phyloP scores from a whole-genome alignment of 2,888 invertebrate species.

The Xestia sexstrigata region DNA sequence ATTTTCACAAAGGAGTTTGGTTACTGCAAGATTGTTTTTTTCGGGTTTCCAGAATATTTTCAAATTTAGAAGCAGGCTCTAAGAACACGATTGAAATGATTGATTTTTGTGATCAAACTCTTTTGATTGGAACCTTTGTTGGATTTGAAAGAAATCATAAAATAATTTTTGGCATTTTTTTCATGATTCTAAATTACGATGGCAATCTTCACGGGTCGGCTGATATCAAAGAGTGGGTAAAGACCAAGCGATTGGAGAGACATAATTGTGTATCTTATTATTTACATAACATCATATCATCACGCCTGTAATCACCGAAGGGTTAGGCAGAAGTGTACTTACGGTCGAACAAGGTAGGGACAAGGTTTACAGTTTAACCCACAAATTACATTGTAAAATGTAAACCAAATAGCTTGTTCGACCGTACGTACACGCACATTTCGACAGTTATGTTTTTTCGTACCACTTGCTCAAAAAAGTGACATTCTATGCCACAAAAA shows the following conservation, averaged over 20 bases:
- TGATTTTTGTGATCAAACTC: constrained; percentile 12
- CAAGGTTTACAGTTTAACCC: too few relatives aligned
- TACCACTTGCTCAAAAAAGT: too few relatives aligned
- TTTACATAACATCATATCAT: too few relatives aligned
- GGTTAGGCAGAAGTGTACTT: too few relatives aligned
- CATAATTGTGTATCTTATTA: too few relatives aligned
- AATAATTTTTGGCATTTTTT: background rate
- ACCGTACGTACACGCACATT: too few relatives aligned
- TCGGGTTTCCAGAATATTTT: constrained; percentile 14
- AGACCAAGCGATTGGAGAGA: background rate
- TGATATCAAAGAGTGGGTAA: background rate
- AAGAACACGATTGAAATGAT: constrained; percentile 16
- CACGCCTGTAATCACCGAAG: too few relatives aligned
- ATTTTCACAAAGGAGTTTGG: constrained; percentile 37
- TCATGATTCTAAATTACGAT: background rate
- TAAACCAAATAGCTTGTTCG: too few relatives aligned
- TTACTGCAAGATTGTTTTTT: constrained; percentile 32
- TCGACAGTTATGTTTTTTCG: too few relatives aligned
- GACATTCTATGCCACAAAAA: too few relatives aligned
- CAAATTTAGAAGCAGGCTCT: background rate
- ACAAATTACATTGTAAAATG: too few relatives aligned
- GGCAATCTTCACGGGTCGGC: background rate
- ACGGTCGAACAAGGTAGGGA: too few relatives aligned
- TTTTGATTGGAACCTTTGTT: constrained; percentile 6
- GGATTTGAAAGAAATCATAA: background rate